Conservation (phyloP, 2,113 vertebrate genomes). For the Prionailurus viverrinus region DNA sequence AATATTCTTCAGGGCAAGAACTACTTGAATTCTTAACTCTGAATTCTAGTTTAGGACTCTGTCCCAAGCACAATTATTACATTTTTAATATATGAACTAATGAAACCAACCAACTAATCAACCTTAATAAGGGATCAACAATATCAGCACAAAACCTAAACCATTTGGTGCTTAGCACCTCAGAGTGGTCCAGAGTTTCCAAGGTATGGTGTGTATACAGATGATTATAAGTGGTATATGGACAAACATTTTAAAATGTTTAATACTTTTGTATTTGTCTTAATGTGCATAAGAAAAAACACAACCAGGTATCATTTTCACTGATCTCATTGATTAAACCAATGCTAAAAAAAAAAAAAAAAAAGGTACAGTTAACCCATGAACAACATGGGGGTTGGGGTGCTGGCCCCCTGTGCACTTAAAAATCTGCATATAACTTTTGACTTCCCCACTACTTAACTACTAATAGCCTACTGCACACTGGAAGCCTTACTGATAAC, state of each 20-base stretch:
- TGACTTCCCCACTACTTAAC: not conserved
- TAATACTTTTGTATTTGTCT: slow-evolving; percentile 6
- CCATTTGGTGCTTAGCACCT: not conserved
- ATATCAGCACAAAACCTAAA: not conserved
- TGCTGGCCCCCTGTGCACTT: not conserved
- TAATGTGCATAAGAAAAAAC: not conserved
- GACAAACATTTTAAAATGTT: not conserved
- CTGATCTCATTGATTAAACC: not conserved
- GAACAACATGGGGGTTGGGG: not conserved
- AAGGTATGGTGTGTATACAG: not conserved
- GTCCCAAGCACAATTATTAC: not conserved
- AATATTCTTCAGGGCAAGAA: not conserved
- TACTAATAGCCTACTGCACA: not conserved
- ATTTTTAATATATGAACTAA: not conserved
- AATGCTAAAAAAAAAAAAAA: slow-evolving; percentile 16
- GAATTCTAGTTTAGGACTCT: slow-evolving; percentile 1
- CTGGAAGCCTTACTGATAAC: not conserved
- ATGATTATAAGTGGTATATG: not conserved
- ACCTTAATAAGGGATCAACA: not conserved
- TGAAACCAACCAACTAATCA: not conserved
- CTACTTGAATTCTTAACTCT: not conserved
- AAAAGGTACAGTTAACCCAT: not conserved
- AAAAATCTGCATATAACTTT: not conserved
- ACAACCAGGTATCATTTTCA: not conserved
- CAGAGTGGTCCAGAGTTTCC: not conserved